Conservation (phyloP, 2,797 vertebrate species). For the Lacerta agilis region DNA sequence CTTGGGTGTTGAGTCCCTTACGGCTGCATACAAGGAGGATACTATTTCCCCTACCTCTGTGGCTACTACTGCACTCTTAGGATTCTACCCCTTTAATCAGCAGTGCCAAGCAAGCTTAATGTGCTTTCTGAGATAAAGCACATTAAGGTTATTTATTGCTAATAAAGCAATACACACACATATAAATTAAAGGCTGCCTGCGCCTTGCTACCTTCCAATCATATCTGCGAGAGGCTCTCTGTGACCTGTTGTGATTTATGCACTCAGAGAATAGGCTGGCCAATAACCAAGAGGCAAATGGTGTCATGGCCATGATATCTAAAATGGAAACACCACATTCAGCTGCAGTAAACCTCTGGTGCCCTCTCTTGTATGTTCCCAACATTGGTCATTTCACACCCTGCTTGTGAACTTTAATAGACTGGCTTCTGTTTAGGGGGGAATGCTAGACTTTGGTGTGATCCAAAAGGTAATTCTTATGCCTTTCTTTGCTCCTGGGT, state of each 20-base stretch:
- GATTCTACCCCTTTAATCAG: slow-evolving; percentile 3
- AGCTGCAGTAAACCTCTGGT: slow-evolving; percentile 4
- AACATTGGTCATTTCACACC: not conserved
- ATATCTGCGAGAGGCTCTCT: slow-evolving; percentile 3
- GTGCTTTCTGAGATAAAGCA: slow-evolving; percentile 8
- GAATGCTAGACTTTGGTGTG: not conserved
- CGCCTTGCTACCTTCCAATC: not conserved
- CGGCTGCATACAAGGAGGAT: not conserved
- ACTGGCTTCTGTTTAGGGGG: not conserved
- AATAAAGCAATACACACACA: slow-evolving; percentile 11
- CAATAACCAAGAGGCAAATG: slow-evolving; percentile 11
- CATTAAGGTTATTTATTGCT: slow-evolving; percentile 2
- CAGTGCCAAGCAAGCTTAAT: not conserved
- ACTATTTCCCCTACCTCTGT: not conserved
- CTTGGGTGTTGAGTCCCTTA: not conserved
- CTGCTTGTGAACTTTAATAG: not conserved
- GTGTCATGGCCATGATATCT: not conserved
- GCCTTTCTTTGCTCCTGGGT: not conserved
- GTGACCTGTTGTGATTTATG: slow-evolving; percentile 23
- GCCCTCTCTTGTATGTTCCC: not conserved
- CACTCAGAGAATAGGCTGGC: not conserved
- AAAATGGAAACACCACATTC: not conserved
- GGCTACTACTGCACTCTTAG: not conserved
- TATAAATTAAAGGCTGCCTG: slow-evolving; percentile 13
- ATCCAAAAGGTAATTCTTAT: not conserved